phyloP scores from a whole-genome alignment of 2,113 vertebrate genomes.

The Procavia capensis region DNA sequence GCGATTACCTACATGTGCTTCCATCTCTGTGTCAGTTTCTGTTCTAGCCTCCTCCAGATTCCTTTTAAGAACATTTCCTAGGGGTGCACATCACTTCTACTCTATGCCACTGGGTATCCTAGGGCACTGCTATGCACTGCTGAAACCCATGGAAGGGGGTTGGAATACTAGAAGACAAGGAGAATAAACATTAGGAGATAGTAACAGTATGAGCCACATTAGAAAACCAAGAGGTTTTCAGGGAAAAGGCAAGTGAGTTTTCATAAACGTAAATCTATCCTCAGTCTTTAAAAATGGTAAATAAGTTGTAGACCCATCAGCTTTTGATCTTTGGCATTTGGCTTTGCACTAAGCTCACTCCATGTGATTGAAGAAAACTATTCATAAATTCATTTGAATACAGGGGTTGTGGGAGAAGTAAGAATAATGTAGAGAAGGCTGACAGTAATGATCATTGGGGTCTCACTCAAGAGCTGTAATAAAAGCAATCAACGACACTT shows the following conservation, averaged over 20 bases:
- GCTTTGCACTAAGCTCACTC: not conserved
- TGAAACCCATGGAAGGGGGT: not conserved
- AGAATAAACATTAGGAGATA: not conserved
- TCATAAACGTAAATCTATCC: not conserved
- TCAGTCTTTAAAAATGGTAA: slow-evolving; percentile 20
- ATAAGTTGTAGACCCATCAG: not conserved
- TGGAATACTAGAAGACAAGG: not conserved
- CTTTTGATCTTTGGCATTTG: slow-evolving; percentile 52
- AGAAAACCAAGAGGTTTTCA: not conserved
- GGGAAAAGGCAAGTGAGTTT: not conserved
- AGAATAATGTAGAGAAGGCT: slow-evolving; percentile 21
- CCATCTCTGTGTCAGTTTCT: not conserved
- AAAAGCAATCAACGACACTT: slow-evolving; percentile 52
- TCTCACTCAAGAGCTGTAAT: slow-evolving; percentile 52
- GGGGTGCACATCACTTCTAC: not conserved
- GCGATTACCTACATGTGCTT: not conserved
- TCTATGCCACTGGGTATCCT: not conserved
- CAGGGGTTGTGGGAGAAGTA: slow-evolving; percentile 1
- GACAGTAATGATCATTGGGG: slow-evolving; percentile 35
- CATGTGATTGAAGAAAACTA: not conserved
- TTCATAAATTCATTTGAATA: not conserved
- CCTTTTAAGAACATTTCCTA: not conserved
- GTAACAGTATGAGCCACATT: not conserved
- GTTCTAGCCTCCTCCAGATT: not conserved
- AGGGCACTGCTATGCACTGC: too few relatives aligned